Base-by-base conservation (phyloP, 1,140 invertebrate species). In the Dendroctonus valens region DNA sequence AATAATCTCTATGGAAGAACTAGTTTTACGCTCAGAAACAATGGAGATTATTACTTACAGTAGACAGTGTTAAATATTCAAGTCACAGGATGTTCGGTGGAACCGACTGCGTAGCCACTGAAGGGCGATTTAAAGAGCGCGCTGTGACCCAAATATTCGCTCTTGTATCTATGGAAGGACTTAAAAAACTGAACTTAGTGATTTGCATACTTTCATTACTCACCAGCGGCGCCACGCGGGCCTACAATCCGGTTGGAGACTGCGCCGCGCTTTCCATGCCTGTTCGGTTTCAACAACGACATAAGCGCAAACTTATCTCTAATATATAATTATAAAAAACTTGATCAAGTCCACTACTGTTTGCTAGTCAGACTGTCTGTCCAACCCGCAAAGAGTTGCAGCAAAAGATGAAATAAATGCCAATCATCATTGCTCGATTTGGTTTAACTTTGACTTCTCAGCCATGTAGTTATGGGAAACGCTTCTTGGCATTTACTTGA, bases 221-320 rank as follows among this genome's bases (percentile, higher is more conserved):
- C 76, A 78, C 76, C 75, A 73, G 70, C 74, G 75, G 76, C 76
- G 76, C 74, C 75, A 69, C 75, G 68, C 66, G 71, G 72, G 74
- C 70, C 68, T 75, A 76, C 75, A 72, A 59, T 14, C 75, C 72
- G 75, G 75, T 71, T 65, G 70, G 77, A 41, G 72, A 76, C 76
- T 76, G 74, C 76, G 76, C 72, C 71, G 74, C 58, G 49, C 58
- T 46, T 69, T 73, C 75, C 76, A 76, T 74, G 71, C 77, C 77
- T 78, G 76, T 76, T 77, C 72, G 73, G 75, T 78, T 78, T 78
- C 74, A 77, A 78, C 71, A 72, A 78, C 75, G 73, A 75, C 73
- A 77, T 78, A 73, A 78, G 76, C 73, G 75, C 77, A 77, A 75
- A 74, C 76, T 76, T 74, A 74, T 64, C 69, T 72, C 68, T 72